Percentiles rank a stretch among this genome's conserved stretches.
phyloP scores from a whole-genome alignment of 2,113 vertebrate species.

The Podarcis cretensis region DNA sequence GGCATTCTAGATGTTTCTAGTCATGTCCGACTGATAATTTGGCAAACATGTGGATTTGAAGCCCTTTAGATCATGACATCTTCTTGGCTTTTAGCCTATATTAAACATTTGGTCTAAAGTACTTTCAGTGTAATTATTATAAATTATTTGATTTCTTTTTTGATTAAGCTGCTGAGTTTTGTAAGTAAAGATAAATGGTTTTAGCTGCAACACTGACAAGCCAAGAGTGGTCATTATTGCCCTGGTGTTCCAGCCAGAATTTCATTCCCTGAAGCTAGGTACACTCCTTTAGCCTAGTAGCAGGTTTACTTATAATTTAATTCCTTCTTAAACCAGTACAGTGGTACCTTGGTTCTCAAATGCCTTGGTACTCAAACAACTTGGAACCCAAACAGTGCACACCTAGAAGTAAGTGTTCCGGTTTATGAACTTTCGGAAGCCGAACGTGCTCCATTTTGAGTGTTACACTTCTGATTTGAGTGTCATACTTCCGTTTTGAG shows the following conservation, averaged over 20 bases:
- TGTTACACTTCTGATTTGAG: too few species aligned
- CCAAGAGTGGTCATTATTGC: constrained; percentile 33
- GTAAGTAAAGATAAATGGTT: constrained; percentile 37
- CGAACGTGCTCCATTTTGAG: too few species aligned
- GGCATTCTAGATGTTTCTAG: not conserved
- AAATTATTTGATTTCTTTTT: constrained; percentile 34
- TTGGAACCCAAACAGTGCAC: too few species aligned
- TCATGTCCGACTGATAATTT: not conserved
- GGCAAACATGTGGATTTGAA: not conserved
- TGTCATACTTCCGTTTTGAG: too few species aligned
- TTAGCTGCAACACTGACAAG: constrained; percentile 15
- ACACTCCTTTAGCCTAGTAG: constrained; percentile 22
- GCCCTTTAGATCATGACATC: not conserved
- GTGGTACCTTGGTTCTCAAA: too few species aligned
- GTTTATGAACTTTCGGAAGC: too few species aligned
- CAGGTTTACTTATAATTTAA: constrained; percentile 40
- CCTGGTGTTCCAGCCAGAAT: constrained; percentile 44
- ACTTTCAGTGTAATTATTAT: constrained; percentile 17
- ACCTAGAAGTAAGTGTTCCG: too few species aligned
- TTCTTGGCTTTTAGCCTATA: not conserved
- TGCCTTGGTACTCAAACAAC: too few species aligned
- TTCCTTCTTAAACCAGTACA: constrained; percentile 40
- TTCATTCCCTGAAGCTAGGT: constrained; percentile 40
- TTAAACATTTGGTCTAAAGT: constrained; percentile 14
- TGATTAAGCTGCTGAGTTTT: constrained; percentile 21